Conservation (phyloP, 2,113 vertebrate genomes). For the Aspiorhynchus laticeps region DNA sequence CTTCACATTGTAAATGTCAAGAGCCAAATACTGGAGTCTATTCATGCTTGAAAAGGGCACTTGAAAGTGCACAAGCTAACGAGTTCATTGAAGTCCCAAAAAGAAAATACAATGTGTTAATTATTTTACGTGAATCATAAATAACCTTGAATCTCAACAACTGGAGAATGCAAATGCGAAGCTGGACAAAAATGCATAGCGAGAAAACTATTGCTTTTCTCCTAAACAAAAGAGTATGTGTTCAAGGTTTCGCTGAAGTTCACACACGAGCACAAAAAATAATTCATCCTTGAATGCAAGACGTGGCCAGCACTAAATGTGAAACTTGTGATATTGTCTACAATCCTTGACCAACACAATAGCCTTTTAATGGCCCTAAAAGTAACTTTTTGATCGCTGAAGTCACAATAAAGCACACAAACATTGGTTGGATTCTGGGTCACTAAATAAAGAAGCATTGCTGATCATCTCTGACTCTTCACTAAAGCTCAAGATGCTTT, state of each 20-base stretch:
- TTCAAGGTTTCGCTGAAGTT: background rate
- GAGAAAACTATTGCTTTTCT: background rate
- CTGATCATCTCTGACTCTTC: too few relatives aligned
- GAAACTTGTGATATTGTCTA: background rate
- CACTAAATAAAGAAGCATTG: too few relatives aligned
- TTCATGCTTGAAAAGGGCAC: background rate
- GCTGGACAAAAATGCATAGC: background rate
- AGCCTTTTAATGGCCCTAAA: background rate
- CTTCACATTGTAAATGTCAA: background rate
- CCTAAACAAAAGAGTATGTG: background rate
- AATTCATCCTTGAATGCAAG: background rate
- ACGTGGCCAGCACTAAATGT: background rate
- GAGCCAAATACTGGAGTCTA: background rate
- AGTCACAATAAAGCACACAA: too few relatives aligned
- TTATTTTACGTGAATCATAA: background rate
- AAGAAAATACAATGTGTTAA: background rate
- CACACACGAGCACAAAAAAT: background rate
- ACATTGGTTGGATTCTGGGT: too few relatives aligned
- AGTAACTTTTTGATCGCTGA: background rate
- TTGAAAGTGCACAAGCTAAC: background rate
- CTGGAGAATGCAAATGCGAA: background rate
- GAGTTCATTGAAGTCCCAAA: background rate
- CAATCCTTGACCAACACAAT: background rate
- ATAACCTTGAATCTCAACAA: slow-evolving; percentile 7
- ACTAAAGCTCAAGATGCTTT: too few relatives aligned